phyloP scores from a whole-genome alignment of 1,140 invertebrate species.

The Harpegnathos saltator region DNA sequence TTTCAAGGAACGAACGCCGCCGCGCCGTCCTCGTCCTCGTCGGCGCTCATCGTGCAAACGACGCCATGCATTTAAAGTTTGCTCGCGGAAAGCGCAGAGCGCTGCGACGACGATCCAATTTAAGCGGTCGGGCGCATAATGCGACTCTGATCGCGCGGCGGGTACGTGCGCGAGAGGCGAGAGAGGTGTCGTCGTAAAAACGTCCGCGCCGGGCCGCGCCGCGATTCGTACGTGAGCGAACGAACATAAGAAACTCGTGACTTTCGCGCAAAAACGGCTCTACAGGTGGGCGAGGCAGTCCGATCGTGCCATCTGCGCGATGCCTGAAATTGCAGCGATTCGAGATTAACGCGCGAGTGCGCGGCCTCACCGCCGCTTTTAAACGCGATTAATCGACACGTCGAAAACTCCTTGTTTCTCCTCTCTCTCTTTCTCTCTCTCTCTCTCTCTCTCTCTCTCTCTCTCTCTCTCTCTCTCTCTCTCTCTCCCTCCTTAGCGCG shows the following conservation, averaged over 20 bases:
- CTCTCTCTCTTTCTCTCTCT: too few species aligned
- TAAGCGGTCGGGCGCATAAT: conserved; percentile 23
- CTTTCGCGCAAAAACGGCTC: conserved; percentile 61
- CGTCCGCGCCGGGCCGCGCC: neutral
- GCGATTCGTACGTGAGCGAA: conserved; percentile 4
- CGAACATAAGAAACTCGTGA: conserved; percentile 60
- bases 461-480: too few species aligned
- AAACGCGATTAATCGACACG: neutral
- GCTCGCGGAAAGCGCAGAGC: too few species aligned
- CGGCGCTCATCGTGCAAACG: neutral
- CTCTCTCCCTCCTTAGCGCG: too few species aligned
- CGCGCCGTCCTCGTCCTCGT: too few species aligned
- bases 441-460: too few species aligned
- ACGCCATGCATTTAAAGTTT: neutral
- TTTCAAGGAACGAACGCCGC: neutral
- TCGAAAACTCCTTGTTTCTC: neutral
- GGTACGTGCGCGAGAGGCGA: neutral
- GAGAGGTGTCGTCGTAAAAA: conserved; percentile 16
- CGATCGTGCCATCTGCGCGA: conserved; percentile 14
- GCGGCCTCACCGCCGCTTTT: neutral
- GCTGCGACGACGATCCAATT: conserved; percentile 4
- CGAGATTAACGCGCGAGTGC: neutral
- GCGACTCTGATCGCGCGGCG: conserved; percentile 19
- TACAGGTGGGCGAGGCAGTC: conserved; percentile 64
- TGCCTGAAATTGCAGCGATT: conserved; percentile 20